Evolutionary conservation across 1,140 invertebrate species (phyloP), one percentile per base, ranked within the genome.

Genomic region (Drosophila nigrodunni): DNA sequence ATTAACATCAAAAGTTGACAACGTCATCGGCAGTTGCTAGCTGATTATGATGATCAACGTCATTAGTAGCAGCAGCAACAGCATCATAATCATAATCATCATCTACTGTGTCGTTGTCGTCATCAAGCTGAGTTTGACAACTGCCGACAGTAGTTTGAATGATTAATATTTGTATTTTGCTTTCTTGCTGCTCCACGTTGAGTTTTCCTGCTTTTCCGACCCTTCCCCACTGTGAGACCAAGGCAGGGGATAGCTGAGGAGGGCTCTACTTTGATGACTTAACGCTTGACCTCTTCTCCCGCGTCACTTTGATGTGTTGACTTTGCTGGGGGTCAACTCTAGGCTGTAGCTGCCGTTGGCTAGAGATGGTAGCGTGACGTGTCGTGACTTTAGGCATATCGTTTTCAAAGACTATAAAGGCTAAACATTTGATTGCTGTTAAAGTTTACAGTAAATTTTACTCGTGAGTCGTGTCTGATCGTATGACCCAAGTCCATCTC

Each of bases 221-320:
- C 46, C 35, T 35, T 4, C 25, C 34, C 30, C 46, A 1, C 13
- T 47, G 1, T 41, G 47, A 30, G 25, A 3, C 0, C 25, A 18
- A 18, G 21, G 11, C 7, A 52, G 25, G 25, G 25, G 6, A 6
- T 4, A 30, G 25, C 4, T 30, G 25, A 4, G 25, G 25, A 30
- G 25, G 25, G 25, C 41, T 30, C 11, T 59, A n/a, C 68, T 82
- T 88, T 80, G 74, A 75, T 88, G 80, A 89, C 83, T 88, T 88
- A 72, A 88, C 85, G 83, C 85, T 88, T 88, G 83, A 88, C 83
- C 83, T 83, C 85, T 68, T 74, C 80, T 78, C 25, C 25, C 80
- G 74, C 74, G 44, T 89, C 73, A 73, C 83, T 88, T 88, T 88
- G 85, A 89, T 89, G 75, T 72, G 68, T 89, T 89, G 85, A 83